Evolutionary conservation across 1,140 invertebrate genomes (phyloP).

Genomic region (Achroia grisella): DNA sequence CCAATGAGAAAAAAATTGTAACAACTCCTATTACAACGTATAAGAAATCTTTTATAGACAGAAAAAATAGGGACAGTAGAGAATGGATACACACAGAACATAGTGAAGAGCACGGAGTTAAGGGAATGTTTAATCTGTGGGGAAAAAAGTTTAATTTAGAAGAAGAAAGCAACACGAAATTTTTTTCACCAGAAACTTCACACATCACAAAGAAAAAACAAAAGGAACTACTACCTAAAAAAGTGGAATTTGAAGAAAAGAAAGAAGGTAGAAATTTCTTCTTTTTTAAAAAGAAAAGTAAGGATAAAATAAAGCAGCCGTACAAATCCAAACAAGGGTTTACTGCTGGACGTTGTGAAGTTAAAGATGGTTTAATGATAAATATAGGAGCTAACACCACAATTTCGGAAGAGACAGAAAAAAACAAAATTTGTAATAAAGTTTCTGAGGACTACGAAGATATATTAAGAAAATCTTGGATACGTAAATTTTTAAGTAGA

Average conservation of each 20-base stretch:
- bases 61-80: conserved; percentile 14
- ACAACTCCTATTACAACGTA: conserved; percentile 2
- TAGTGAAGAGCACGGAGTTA: conserved; percentile 28
- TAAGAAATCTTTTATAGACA: conserved; percentile 7
- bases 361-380: conserved; percentile 41
- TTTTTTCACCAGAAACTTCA: conserved; percentile 8
- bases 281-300: conserved; percentile 45
- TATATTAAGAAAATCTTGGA: conserved; percentile 34
- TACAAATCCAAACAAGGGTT: conserved; percentile 36
- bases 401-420: conserved; percentile 2
- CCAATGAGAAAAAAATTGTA: not conserved
- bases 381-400: conserved; percentile 23
- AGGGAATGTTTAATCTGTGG: conserved; percentile 54
- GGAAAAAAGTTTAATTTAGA: conserved; percentile 48
- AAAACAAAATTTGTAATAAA: conserved; percentile 6
- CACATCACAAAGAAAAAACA: conserved; percentile 11
- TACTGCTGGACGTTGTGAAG: conserved; percentile 44
- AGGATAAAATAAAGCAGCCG: conserved; percentile 27
- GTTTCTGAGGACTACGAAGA: conserved; percentile 17
- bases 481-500: conserved; percentile 29
- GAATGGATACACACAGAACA: conserved; percentile 13
- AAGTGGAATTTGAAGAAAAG: conserved; percentile 17
- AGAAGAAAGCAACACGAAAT: conserved; percentile 20
- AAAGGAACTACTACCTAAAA: conserved; percentile 3
- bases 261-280: conserved; percentile 41